phyloP scores from a whole-genome alignment of 2,797 vertebrate species.

The Peromyscus melanophrys region DNA sequence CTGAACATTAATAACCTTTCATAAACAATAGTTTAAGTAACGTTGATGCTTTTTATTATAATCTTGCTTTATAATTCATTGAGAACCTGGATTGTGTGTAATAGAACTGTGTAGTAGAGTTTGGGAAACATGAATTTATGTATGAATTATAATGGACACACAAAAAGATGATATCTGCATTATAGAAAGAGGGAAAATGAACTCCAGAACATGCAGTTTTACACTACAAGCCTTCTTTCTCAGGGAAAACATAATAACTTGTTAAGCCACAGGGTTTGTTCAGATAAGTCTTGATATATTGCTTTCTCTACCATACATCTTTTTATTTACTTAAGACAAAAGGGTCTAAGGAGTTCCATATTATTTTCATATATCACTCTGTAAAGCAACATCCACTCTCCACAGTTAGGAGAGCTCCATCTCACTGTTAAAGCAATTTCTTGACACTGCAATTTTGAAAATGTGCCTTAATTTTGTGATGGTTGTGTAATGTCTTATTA shows the following conservation, averaged over 20 bases:
- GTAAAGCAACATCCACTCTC: not conserved
- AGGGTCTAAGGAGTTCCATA: not conserved
- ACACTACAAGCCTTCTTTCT: constrained; percentile 25
- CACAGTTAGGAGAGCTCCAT: not conserved
- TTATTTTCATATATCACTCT: constrained; percentile 68
- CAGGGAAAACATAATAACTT: constrained; percentile 65
- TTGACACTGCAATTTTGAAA: not conserved
- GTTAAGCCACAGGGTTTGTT: constrained; percentile 66
- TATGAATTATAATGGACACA: constrained; percentile 60
- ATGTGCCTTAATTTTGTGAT: constrained; percentile 28
- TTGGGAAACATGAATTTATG: constrained; percentile 64
- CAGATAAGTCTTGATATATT: constrained; percentile 78
- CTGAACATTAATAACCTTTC: not conserved
- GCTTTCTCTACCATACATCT: constrained; percentile 62
- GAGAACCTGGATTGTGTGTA: not conserved
- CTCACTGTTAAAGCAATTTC: not conserved
- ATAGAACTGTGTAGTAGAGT: not conserved
- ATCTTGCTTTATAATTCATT: constrained; percentile 7
- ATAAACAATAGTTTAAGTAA: not conserved
- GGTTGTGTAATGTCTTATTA: not conserved
- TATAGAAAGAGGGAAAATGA: constrained; percentile 62
- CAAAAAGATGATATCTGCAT: constrained; percentile 58
- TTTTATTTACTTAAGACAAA: constrained; percentile 67
- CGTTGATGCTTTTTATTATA: not conserved
- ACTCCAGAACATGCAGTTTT: constrained; percentile 51